Evolutionary conservation across 2,113 vertebrate species (phyloP), one percentile per base, ranked within the genome.

Genomic region (Erythrocercus mccallii): DNA sequence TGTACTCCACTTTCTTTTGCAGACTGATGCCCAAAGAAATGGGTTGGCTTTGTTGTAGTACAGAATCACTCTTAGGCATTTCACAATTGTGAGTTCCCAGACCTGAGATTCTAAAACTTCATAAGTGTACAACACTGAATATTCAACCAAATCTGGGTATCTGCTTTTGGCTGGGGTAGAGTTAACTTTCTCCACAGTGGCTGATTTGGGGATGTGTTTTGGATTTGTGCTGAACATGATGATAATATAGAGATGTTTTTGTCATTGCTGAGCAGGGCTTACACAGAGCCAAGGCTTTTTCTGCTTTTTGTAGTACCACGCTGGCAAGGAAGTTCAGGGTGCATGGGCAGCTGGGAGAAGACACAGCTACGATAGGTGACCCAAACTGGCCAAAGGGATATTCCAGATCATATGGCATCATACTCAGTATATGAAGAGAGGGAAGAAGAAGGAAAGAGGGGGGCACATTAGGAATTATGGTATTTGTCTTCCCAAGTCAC

Each of bases 291-390:
- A 68, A 68, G 53, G 9, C 1, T 12, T 58, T 58, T 60, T 47
- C 21, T 53, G 24, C 16, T 35, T 60, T 60, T 53, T 15, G 11
- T 53, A n/a, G 33, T 53, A 9, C 8, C 30, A 25, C 3, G 4
- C 30, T 68, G 17, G 3, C 4, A 31, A 82, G 21, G 25, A 76
- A 18, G 6, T 9, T 30, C 0, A 0, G 5, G 1, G 2, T 31
- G 5, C 1, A 0, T 12, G 9, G 20, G 14, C 60, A 11, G 2
- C 0, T 76, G 30, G 22, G 10, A 78, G 19, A n/a, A 5, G 5
- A 48, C 15, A 45, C 15, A 60, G 23, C 6, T 7, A 16, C 16
- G n/a, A 60, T 13, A n/a, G 11, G 9, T 21, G 19, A 60, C 5
- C 5, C 20, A n/a, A 68, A 53, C 3, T 12, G 28, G 8, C 10